Base-by-base conservation (phyloP, 2,113 vertebrate genomes). In the Mastomys coucha region DNA sequence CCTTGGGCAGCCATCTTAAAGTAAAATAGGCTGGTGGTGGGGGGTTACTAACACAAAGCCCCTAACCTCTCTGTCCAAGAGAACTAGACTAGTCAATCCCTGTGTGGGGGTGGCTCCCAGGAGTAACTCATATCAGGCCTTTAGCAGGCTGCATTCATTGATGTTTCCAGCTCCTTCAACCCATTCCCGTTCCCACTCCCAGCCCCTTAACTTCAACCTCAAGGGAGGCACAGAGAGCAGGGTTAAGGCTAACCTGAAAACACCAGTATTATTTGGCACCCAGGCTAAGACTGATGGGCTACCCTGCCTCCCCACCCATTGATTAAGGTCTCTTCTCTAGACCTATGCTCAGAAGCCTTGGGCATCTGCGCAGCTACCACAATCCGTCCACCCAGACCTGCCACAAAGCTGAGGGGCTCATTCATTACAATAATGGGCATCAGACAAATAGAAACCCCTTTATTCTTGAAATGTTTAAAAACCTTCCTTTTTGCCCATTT, bases 241-340 rank as follows among this genome's bases (percentile, higher is more conserved):
- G 49, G n/a, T 49, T 42, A 12, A 28, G 56, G 58, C 80, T 39
- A 13, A 14, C 0, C 1, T 42, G 78, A 49, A 31, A 73, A 51
- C 3, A 5, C 53, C 80, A 2, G 24, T 33, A 77, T 26, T 7
- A 56, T 80, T 42, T 0, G 4, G 58, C 7, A 20, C 31, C 28
- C 33, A 76, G n/a, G 80, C 56, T 49, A 42, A 31, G 0, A 11
- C 3, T 16, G 0, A 7, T 0, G 2, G 24, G 24, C 22, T 2
- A 3, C 22, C 91, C n/a, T 11, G 5, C 33, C 22, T 87, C n/a
- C 49, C 17, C 1, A 0, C 36, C 72, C 3, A 24, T 0, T 65
- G 31, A 17, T 13, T 69, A 77, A 19, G 39, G 69, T 63, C 84
- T 88, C 33, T 16, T 17, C 42, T 26, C 9, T 2, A 5, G 53